A percentile compares a stretch with the other conserved stretches of the same genome.
These are phyloP conservation scores for Burhinus oedicnemus DNA, from an alignment of 2,113 vertebrate species.

Conservation along the genomic window DNA sequence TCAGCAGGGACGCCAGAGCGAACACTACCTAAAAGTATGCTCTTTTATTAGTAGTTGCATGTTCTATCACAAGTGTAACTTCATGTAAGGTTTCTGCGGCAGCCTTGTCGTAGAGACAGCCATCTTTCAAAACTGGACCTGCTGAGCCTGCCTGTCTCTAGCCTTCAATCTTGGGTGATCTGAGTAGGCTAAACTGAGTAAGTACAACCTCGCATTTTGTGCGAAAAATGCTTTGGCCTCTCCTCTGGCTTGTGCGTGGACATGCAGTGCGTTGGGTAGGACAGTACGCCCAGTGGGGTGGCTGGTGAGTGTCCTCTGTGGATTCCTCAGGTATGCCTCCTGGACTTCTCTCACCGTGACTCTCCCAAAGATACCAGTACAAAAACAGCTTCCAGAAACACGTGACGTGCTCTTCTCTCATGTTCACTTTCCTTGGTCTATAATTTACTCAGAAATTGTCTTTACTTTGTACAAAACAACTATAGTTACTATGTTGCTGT, in stretches of 20 bases:
- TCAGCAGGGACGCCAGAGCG: background rate
- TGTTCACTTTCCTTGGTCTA: background rate
- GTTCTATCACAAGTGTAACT: background rate
- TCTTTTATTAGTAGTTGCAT: background rate
- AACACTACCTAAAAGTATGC: background rate
- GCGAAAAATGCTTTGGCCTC: background rate
- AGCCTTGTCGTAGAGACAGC: background rate
- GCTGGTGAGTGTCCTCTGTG: background rate
- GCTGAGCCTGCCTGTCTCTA: background rate
- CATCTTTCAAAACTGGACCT: background rate
- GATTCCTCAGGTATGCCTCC: background rate
- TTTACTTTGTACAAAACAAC: background rate
- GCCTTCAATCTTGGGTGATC: background rate
- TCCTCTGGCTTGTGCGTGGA: background rate
- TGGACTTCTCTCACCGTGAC: background rate
- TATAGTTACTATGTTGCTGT: background rate
- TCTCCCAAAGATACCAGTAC: too few relatives aligned
- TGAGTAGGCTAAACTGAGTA: background rate
- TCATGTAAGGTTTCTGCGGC: background rate
- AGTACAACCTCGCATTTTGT: background rate
- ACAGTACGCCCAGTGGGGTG: background rate
- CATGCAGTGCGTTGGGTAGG: background rate
- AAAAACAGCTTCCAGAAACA: background rate
- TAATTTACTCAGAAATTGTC: background rate
- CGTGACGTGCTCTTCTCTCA: accelerated